Conservation (phyloP, 2,113 vertebrate species). For the Periophthalmodon schlosseri region DNA sequence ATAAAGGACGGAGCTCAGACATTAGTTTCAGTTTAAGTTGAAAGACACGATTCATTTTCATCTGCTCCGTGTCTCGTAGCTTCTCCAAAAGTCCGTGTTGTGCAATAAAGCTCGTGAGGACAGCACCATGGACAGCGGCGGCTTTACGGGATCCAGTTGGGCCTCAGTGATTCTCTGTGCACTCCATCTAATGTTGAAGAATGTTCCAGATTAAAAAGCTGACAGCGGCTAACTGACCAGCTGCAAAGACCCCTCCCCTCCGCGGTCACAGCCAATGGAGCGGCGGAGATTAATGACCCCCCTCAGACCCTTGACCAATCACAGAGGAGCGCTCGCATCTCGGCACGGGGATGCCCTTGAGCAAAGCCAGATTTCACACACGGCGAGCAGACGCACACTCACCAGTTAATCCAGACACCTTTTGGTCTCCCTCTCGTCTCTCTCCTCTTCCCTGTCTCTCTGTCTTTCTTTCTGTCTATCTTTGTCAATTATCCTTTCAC, state of each 20-base stretch:
- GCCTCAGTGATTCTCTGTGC: conserved; percentile 29
- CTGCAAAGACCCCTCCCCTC: conserved; percentile 64
- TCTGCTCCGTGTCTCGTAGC: not conserved
- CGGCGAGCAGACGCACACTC: conserved; percentile 44
- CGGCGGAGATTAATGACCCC: conserved; percentile 61
- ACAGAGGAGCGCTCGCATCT: conserved; percentile 37
- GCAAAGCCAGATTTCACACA: conserved; percentile 35
- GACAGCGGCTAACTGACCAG: conserved; percentile 71
- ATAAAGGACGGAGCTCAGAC: not conserved
- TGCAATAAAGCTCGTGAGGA: conserved; percentile 11
- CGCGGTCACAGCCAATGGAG: conserved; percentile 67
- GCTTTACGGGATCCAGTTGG: conserved; percentile 36
- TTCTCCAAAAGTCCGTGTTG: not conserved
- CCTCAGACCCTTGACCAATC: conserved; percentile 55
- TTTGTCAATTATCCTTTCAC: no score
- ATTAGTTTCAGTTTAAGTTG: conserved; percentile 2
- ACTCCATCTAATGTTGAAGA: conserved; percentile 66
- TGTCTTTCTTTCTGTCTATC: not conserved
- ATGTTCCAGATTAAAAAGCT: conserved; percentile 69
- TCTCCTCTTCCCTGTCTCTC: not conserved
- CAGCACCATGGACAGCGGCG: conserved; percentile 16
- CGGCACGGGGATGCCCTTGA: conserved; percentile 63
- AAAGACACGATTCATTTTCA: conserved; percentile 1
- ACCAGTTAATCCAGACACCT: conserved; percentile 65
- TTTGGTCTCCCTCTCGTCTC: conserved; percentile 32